Evolutionary conservation across 2,797 vertebrate species (phyloP).

Genomic region (Scarus forsteni): DNA sequence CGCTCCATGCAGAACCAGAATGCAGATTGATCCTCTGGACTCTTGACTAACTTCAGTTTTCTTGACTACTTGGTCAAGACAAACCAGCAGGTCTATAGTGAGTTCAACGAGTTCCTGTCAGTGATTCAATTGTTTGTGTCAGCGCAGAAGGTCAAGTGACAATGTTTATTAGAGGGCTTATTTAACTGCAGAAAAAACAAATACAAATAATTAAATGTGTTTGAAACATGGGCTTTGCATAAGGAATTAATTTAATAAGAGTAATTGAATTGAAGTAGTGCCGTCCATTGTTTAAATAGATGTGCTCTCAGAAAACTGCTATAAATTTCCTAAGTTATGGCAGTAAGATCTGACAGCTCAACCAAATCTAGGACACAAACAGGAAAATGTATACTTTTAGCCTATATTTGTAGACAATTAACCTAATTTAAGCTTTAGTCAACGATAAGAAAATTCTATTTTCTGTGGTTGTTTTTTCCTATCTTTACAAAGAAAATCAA

Average conservation of each 20-base stretch:
- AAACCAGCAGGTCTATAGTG: background rate
- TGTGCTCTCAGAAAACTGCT: too few relatives aligned
- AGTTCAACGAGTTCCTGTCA: background rate
- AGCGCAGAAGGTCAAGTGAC: constrained; percentile 10
- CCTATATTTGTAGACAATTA: background rate
- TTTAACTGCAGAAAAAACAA: background rate
- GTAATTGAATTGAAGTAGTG: background rate
- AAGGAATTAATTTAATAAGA: background rate
- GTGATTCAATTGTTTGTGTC: constrained; percentile 13
- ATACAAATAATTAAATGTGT: background rate
- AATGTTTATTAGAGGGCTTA: background rate
- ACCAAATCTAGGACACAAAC: too few relatives aligned
- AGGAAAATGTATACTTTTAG: too few relatives aligned
- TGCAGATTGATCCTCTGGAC: too few relatives aligned
- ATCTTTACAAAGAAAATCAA: background rate
- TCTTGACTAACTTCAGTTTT: too few relatives aligned
- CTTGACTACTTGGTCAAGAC: too few relatives aligned
- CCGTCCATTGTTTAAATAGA: too few relatives aligned
- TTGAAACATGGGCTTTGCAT: background rate
- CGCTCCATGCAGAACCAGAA: too few relatives aligned
- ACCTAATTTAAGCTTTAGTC: background rate
- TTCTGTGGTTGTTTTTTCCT: background rate
- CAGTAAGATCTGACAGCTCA: too few relatives aligned
- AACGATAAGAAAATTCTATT: background rate
- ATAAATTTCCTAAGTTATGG: too few relatives aligned